phyloP scores from a whole-genome alignment of 2,797 vertebrate genomes.

The Nyctibius grandis region DNA sequence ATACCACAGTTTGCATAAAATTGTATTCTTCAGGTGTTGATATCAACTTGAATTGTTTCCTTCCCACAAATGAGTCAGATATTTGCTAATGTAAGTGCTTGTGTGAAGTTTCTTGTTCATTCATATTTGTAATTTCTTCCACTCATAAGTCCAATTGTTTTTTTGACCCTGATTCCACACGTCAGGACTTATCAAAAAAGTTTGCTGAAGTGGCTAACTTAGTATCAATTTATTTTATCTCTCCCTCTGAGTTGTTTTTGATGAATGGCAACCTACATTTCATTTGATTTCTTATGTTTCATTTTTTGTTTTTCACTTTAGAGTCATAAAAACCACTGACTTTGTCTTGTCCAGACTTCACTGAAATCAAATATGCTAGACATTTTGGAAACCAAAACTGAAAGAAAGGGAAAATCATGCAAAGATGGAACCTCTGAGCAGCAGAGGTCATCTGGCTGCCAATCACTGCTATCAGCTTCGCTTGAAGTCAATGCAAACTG shows the following conservation, averaged over 20 bases:
- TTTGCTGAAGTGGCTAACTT: neutral
- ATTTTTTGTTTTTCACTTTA: neutral
- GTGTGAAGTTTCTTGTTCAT: neutral
- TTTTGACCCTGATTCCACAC: slow-evolving; percentile 22
- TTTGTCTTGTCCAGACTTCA: neutral
- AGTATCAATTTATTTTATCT: neutral
- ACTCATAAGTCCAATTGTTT: neutral
- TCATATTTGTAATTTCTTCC: neutral
- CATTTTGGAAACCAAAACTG: neutral
- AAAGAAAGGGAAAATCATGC: neutral
- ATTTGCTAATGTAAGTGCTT: neutral
- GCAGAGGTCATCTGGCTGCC: slow-evolving; percentile 40
- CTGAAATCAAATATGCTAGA: neutral
- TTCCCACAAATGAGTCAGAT: neutral
- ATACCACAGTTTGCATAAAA: neutral
- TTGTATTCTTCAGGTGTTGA: neutral
- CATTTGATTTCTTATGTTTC: neutral
- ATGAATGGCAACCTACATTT: neutral
- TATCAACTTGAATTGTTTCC: neutral
- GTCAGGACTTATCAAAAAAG: neutral
- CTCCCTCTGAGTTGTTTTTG: neutral
- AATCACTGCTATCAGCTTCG: neutral
- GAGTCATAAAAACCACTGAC: neutral
- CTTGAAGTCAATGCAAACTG: slow-evolving; percentile 6
- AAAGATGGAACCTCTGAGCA: neutral